Conservation (phyloP, 2,113 vertebrate species). For the Catharus minimus region DNA sequence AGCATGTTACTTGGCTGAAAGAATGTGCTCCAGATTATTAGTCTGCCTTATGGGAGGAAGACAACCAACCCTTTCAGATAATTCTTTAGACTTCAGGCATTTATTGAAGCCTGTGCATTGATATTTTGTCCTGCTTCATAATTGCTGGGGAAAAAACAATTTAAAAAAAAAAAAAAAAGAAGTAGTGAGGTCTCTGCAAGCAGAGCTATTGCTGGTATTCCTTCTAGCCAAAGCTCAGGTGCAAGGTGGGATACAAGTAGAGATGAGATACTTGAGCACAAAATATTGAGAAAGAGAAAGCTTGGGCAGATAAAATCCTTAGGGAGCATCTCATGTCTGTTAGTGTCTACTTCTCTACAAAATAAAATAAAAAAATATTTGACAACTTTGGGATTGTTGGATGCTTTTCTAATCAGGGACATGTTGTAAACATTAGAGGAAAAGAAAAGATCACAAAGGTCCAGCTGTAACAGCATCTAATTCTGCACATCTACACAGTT, state of each 20-base stretch:
- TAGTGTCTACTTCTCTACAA: neutral
- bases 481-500: neutral
- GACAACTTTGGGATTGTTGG: neutral
- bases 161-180: neutral
- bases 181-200: neutral
- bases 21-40: constrained; percentile 43
- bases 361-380: neutral
- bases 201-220: neutral
- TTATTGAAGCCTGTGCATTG: constrained; percentile 53
- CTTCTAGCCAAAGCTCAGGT: neutral
- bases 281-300: neutral
- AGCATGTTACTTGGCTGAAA: constrained; percentile 50
- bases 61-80: constrained; percentile 31
- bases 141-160: neutral
- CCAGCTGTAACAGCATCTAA: neutral
- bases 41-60: constrained; percentile 16
- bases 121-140: neutral
- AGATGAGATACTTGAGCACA: neutral
- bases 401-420: neutral
- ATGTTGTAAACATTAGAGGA: neutral
- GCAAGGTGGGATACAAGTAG: neutral
- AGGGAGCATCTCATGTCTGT: neutral
- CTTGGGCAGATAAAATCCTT: neutral
- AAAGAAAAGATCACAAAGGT: neutral
- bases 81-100: constrained; percentile 24